A percentile compares a stretch with the other conserved stretches of the same genome.
These are phyloP conservation scores for Bergia sp. DNA, from an alignment of 92 coral and sea anemone genomes.

Conservation along the genomic window DNA sequence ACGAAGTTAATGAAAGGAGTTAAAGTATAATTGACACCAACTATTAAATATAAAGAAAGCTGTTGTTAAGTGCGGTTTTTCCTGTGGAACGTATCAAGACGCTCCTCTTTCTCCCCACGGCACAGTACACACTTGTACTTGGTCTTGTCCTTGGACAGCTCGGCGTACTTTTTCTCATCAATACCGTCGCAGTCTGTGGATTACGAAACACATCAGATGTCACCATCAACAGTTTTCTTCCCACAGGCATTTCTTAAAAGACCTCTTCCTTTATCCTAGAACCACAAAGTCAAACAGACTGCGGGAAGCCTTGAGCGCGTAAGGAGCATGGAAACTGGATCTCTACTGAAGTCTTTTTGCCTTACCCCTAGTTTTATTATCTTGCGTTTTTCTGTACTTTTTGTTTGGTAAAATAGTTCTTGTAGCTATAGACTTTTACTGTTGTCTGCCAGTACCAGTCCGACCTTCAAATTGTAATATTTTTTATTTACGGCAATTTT, in stretches of 20 bases:
- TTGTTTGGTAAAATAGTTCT: too few species aligned
- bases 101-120: constrained; percentile 96
- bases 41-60: not conserved
- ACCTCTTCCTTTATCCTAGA: not conserved
- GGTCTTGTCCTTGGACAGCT: constrained; percentile 88
- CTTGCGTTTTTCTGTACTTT: too few species aligned
- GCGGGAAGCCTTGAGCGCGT: too few species aligned
- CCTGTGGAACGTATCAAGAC: constrained; percentile 91
- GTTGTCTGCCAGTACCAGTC: too few species aligned
- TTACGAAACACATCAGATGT: not conserved
- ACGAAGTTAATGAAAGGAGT: not conserved
- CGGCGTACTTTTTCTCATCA: constrained; percentile 85
- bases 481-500: too few species aligned
- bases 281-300: not conserved
- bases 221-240: not conserved
- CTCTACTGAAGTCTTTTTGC: too few species aligned
- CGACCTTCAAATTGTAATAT: too few species aligned
- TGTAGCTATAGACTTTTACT: too few species aligned
- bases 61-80: constrained; percentile 63
- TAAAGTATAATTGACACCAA: not conserved
- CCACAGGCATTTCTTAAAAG: not conserved
- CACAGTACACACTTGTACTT: constrained; percentile 94
- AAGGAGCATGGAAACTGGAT: too few species aligned
- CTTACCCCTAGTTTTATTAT: too few species aligned
- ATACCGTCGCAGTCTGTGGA: constrained; percentile 90